These are phyloP conservation scores for Hydractinia symbiolongicarpus DNA, from an alignment of 30 jellyfish, hydroid and myxozoan species.

Conservation along the genomic window DNA sequence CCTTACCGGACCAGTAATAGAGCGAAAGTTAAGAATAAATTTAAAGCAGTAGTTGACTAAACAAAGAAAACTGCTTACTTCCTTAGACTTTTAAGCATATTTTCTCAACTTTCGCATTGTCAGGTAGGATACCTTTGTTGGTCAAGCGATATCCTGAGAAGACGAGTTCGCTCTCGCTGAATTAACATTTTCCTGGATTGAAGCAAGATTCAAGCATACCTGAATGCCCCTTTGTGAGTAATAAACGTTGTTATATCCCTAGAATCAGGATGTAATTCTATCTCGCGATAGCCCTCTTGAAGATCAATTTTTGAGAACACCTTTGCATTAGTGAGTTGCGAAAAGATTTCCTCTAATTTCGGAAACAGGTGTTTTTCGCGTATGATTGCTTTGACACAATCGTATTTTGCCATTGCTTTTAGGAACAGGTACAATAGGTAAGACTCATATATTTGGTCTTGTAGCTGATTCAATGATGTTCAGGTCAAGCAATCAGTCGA, in stretches of 20 bases:
- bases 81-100: slow-evolving; percentile 12
- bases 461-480: not conserved
- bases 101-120: slow-evolving; percentile 1
- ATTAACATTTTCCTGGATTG: too few relatives aligned
- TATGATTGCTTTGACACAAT: not conserved
- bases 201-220: slow-evolving; percentile 35
- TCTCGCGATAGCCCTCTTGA: slow-evolving; percentile 30
- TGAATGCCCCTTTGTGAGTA: slow-evolving; percentile 33
- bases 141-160: slow-evolving; percentile 6
- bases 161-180: too few relatives aligned
- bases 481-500: not conserved
- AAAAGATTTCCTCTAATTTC: slow-evolving; percentile 26
- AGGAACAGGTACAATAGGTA: not conserved
- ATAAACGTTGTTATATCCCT: slow-evolving; percentile 46
- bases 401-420: not conserved
- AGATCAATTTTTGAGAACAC: slow-evolving; percentile 32
- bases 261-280: slow-evolving; percentile 27
- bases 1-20: too few relatives aligned
- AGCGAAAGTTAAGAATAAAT: too few relatives aligned
- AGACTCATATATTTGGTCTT: not conserved
- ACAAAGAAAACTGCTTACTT: too few relatives aligned
- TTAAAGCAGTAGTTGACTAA: too few relatives aligned
- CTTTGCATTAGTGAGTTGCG: slow-evolving; percentile 34
- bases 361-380: slow-evolving; percentile 37
- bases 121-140: slow-evolving; percentile 13